Evolutionary conservation across 2,797 vertebrate genomes (phyloP).

Genomic region (Varecia variegata): DNA sequence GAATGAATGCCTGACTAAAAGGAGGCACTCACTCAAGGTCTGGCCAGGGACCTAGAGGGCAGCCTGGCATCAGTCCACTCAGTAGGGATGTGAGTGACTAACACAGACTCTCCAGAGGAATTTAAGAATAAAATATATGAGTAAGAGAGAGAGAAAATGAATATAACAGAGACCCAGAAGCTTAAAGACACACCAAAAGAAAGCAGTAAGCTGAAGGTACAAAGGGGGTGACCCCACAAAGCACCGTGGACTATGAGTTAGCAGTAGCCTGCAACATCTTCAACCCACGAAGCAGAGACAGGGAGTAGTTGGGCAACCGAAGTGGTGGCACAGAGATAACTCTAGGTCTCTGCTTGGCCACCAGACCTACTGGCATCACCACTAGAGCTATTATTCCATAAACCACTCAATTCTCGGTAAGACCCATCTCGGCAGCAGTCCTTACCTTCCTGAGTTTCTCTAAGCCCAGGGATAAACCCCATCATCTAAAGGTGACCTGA

Average conservation of each 20-base stretch:
- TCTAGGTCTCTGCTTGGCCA: not conserved
- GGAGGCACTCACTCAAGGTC: not conserved
- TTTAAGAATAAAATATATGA: not conserved
- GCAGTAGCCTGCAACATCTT: too few species aligned
- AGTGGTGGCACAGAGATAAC: not conserved
- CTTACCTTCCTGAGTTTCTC: not conserved
- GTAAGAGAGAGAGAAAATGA: not conserved
- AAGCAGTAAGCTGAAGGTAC: not conserved
- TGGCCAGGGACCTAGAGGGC: not conserved
- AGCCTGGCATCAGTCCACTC: not conserved
- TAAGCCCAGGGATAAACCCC: not conserved
- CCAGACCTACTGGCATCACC: not conserved
- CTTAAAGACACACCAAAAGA: not conserved
- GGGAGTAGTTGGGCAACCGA: rapidly evolving
- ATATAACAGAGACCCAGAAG: not conserved
- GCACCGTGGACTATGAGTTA: not conserved
- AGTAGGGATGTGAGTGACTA: not conserved
- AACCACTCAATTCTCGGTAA: not conserved
- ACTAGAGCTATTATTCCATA: not conserved
- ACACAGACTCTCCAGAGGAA: not conserved
- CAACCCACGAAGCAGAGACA: not conserved
- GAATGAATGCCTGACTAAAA: not conserved
- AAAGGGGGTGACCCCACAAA: not conserved
- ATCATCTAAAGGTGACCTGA: not conserved
- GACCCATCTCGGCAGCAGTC: not conserved